These are phyloP conservation scores for Anguilla japonica DNA, from an alignment of 2,113 vertebrate genomes.

Conservation along the genomic window DNA sequence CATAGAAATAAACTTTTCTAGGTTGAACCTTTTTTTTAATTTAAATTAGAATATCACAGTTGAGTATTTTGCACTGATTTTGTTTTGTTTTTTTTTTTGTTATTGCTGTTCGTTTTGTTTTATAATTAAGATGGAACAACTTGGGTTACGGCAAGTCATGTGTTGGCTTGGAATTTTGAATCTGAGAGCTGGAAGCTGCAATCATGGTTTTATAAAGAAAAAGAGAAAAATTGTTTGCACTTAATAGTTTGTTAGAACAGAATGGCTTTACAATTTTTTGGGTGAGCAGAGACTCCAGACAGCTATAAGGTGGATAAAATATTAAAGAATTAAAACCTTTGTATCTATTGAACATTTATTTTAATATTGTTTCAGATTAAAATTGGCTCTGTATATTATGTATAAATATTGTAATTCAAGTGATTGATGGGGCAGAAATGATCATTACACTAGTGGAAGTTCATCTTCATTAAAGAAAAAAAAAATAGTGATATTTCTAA, in stretches of 20 bases:
- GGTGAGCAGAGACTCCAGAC: slow-evolving; percentile 72
- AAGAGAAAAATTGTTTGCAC: slow-evolving; percentile 81
- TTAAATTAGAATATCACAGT: slow-evolving; percentile 70
- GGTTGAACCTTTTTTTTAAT: slow-evolving; percentile 14
- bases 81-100: slow-evolving; percentile 57
- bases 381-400: slow-evolving; percentile 65
- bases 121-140: slow-evolving; percentile 68
- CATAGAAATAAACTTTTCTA: slow-evolving; percentile 15
- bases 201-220: slow-evolving; percentile 73
- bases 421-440: slow-evolving; percentile 69
- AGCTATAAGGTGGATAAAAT: slow-evolving; percentile 75
- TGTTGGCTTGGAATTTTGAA: slow-evolving; percentile 76
- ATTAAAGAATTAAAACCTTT: slow-evolving; percentile 73
- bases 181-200: slow-evolving; percentile 87
- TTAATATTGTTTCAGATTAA: slow-evolving; percentile 80
- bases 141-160: slow-evolving; percentile 66
- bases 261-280: slow-evolving; percentile 77
- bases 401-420: slow-evolving; percentile 69
- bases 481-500: slow-evolving; percentile 71
- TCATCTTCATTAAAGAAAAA: slow-evolving; percentile 73
- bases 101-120: slow-evolving; percentile 55
- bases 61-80: slow-evolving; percentile 86
- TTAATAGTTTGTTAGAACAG: slow-evolving; percentile 85
- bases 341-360: slow-evolving; percentile 91
- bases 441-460: slow-evolving; percentile 81